Conservation (phyloP, 1,140 invertebrate species). For the Stegodyphus dumicola region DNA sequence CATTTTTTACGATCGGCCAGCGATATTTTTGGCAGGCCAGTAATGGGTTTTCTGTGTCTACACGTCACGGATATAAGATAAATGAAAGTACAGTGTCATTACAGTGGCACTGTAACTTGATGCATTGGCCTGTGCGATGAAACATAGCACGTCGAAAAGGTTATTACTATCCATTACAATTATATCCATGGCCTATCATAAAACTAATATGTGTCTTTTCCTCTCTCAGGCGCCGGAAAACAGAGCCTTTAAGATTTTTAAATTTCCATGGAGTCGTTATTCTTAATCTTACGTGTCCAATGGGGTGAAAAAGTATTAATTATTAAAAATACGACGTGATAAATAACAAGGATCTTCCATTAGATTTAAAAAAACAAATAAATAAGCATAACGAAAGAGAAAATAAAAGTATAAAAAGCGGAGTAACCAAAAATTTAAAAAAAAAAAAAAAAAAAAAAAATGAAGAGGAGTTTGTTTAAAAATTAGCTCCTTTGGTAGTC, state of each 20-base stretch:
- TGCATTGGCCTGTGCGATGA: slow-evolving; percentile 44
- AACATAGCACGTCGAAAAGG: slow-evolving; percentile 48
- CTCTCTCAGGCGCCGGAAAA: neutral
- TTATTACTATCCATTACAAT: slow-evolving; percentile 57
- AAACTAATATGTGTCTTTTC: slow-evolving; percentile 45
- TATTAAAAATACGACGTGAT: slow-evolving; percentile 43
- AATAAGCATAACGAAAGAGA: neutral
- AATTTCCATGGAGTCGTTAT: slow-evolving; percentile 36
- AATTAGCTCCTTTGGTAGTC: slow-evolving; percentile 1
- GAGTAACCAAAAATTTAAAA: neutral
- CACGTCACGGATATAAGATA: slow-evolving; percentile 53
- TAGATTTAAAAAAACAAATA: slow-evolving; percentile 9
- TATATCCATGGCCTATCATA: slow-evolving; percentile 32
- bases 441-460: neutral
- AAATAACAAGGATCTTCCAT: slow-evolving; percentile 55
- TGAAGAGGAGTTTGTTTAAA: slow-evolving; percentile 1
- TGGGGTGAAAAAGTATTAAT: slow-evolving; percentile 39
- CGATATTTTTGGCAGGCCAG: slow-evolving; percentile 53
- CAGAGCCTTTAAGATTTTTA: slow-evolving; percentile 9
- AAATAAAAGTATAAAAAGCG: neutral
- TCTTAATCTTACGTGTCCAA: slow-evolving; percentile 27
- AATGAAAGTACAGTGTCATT: slow-evolving; percentile 49
- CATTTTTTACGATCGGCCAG: slow-evolving; percentile 45
- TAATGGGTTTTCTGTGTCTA: slow-evolving; percentile 58
- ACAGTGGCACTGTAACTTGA: slow-evolving; percentile 44